Base-by-base conservation (phyloP, 2,888 invertebrate genomes). In the Athripsodes cinereus region DNA sequence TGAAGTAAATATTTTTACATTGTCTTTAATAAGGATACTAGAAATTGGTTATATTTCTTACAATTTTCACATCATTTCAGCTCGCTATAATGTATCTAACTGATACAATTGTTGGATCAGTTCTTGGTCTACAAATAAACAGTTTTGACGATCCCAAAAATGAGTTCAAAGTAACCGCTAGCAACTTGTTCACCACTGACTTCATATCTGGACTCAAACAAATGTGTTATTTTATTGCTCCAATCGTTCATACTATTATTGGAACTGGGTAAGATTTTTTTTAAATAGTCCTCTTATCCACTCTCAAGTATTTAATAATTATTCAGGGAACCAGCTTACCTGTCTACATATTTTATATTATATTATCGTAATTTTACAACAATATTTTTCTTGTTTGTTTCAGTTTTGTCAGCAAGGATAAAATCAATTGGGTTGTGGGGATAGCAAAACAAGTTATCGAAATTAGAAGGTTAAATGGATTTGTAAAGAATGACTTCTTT, bases 111-210 rank as follows among this genome's bases (percentile, higher is more conserved):
- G 59, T 63, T 11, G 40, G 51, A 8, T 52, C 54, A 2, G 51
- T 63, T 5, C 51, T 63, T 21, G 62, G 60, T 26, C 35, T 63
- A 2, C 48, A 63, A 35, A 34, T 51, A 6, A 57, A 59, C 22
- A 56, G 59, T 3, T 63, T 63, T 35, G 55, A 56, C n/a, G 50
- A 53, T 11, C 34, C 34, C n/a, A 16, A 59, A 10, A 63, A 63
- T 26, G 46, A 52, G 13, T 63, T 57, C 19, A 57, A 55, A 47
- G 61, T 48, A 18, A 57, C 61, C 20, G 55, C 57, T n/a, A 34
- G 19, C 16, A 49, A 54, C 2, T 19, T 59, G n/a, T 59, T 59
- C 31, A 47, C n/a, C 2, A 52, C 55, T 31, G 47, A 55, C 44
- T 56, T 56, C 22, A 55, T 52, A 40, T 34, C 40, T 18, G 56